Conservation (phyloP, 2,113 vertebrate genomes). For the Corythoichthys intestinalis region DNA sequence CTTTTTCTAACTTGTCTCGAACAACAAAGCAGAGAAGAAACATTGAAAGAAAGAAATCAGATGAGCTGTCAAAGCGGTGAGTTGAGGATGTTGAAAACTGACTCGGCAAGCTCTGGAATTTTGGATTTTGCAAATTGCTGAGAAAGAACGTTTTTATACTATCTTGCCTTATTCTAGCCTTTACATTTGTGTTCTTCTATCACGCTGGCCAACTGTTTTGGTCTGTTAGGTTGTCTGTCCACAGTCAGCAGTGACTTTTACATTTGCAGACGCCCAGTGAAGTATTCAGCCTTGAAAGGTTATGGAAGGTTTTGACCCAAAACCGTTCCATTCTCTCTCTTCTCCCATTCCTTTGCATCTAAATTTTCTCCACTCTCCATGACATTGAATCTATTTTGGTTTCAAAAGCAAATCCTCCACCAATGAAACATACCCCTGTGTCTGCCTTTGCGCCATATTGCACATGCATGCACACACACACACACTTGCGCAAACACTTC, state of each 20-base stretch:
- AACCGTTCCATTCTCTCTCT: slow-evolving; percentile 56
- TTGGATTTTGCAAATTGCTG: neutral
- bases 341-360: slow-evolving; percentile 53
- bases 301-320: slow-evolving; percentile 64
- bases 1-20: slow-evolving; percentile 40
- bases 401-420: slow-evolving; percentile 44
- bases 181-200: slow-evolving; percentile 22
- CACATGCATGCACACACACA: slow-evolving; percentile 10
- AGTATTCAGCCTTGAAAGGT: slow-evolving; percentile 66
- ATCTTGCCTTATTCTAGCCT: slow-evolving; percentile 39
- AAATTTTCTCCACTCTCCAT: slow-evolving; percentile 62
- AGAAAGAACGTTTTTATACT: slow-evolving; percentile 13
- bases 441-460: slow-evolving; percentile 16
- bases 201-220: slow-evolving; percentile 42
- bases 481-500: slow-evolving; percentile 20
- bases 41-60: slow-evolving; percentile 26
- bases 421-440: slow-evolving; percentile 27
- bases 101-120: slow-evolving; percentile 44
- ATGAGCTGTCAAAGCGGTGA: slow-evolving; percentile 48
- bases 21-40: slow-evolving; percentile 50
- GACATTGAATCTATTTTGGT: slow-evolving; percentile 57
- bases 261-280: slow-evolving; percentile 66
- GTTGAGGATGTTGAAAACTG: slow-evolving; percentile 37
- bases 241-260: slow-evolving; percentile 64
- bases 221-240: slow-evolving; percentile 66